A percentile compares a stretch with the other conserved stretches of the same genome.
phyloP scores from a whole-genome alignment of 2,797 vertebrate genomes.

The Premnoplex brunnescens region DNA sequence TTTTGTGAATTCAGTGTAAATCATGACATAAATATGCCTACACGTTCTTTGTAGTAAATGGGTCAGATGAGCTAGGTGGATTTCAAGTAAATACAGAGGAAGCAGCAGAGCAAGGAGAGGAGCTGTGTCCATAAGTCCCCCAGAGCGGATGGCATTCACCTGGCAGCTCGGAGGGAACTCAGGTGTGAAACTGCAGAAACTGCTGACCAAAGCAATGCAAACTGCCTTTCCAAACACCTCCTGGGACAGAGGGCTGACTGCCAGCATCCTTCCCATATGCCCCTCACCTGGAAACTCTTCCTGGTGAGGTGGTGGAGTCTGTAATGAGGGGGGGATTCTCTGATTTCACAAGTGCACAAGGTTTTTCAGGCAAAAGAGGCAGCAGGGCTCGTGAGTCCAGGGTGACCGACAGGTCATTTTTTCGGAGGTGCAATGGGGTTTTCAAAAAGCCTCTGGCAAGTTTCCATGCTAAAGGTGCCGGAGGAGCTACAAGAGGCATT shows the following conservation, averaged over 20 bases:
- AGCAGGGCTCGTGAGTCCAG: background rate
- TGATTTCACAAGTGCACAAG: background rate
- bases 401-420: background rate
- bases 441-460: background rate
- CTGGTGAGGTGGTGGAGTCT: background rate
- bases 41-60: background rate
- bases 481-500: background rate
- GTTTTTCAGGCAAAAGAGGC: background rate
- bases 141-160: background rate
- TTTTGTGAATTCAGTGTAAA: conserved; percentile 21
- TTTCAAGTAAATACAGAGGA: conserved; percentile 39
- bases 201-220: background rate
- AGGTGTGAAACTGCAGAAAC: conserved; percentile 35
- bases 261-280: background rate
- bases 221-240: background rate
- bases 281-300: background rate
- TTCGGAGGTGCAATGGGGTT: background rate
- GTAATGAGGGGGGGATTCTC: background rate
- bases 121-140: conserved; percentile 28
- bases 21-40: conserved; percentile 37
- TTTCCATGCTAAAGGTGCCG: background rate
- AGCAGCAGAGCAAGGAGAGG: conserved; percentile 22
- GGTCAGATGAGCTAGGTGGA: background rate
- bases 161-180: conserved; percentile 11
- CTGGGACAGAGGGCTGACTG: background rate